Percentiles rank a stretch among this genome's conserved stretches.
Conservation (phyloP, 2,888 invertebrate genomes). For the Caenorhabditis macrosperma region DNA sequence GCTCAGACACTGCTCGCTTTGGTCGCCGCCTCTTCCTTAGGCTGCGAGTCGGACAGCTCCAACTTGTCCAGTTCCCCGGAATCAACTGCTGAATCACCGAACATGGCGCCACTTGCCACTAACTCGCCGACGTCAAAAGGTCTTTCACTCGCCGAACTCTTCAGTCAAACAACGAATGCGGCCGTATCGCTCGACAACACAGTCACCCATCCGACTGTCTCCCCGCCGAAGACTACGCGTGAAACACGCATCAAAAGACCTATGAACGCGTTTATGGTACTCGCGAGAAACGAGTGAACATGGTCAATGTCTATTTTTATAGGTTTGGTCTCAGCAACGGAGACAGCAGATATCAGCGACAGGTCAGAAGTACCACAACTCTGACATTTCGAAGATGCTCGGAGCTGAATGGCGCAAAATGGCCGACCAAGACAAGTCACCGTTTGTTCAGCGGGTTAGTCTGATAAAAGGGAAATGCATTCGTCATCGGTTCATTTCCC, state of each 20-base stretch:
- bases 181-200: background rate
- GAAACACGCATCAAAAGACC: conserved; percentile 64
- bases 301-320: background rate
- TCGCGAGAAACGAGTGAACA: background rate
- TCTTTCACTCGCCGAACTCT: conserved; percentile 12
- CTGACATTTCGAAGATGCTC: conserved; percentile 63
- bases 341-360: conserved; percentile 62
- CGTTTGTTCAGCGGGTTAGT: conserved; percentile 63
- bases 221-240: conserved; percentile 7
- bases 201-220: background rate
- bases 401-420: conserved; percentile 65
- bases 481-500: background rate
- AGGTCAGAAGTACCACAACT: conserved; percentile 62
- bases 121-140: background rate
- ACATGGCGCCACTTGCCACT: background rate
- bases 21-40: background rate
- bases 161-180: background rate
- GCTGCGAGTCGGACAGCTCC: conserved; percentile 2
- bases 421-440: conserved; percentile 59
- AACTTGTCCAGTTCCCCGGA: conserved; percentile 10
- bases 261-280: conserved; percentile 70
- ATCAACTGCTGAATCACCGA: background rate
- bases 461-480: background rate
- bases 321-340: conserved; percentile 69
- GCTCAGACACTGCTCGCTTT: background rate